Conservation (phyloP, 2,888 invertebrate species). For the Lissocephala sabroskyi region DNA sequence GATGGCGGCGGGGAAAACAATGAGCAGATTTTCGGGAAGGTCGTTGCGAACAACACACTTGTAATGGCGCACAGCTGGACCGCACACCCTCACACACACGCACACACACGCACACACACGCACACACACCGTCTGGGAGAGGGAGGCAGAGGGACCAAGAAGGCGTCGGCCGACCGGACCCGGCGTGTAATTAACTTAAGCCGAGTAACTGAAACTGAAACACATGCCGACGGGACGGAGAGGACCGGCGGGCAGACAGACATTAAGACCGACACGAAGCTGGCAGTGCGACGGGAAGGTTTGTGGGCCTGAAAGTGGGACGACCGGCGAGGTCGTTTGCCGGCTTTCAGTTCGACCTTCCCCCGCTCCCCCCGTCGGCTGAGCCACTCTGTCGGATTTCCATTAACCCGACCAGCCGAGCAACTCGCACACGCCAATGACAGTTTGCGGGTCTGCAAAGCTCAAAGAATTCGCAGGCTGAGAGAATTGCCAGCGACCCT, state of each 20-base stretch:
- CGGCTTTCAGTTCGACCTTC: no score
- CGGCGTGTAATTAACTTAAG: conserved; percentile 63
- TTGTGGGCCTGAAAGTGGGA: conserved; percentile 2
- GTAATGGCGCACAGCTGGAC: conserved; percentile 51
- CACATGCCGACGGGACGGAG: conserved; percentile 28
- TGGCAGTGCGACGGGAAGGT: conserved; percentile 7
- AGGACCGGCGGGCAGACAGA: no score
- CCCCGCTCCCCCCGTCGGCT: no score
- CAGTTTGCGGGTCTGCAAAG: no score
- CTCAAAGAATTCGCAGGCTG: no score
- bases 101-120: conserved; percentile 6
- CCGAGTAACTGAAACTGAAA: conserved; percentile 28
- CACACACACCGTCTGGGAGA: no score
- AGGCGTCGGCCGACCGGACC: conserved; percentile 60
- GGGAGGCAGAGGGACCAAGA: conserved; percentile 41
- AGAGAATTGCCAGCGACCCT: no score
- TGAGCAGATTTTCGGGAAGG: conserved; percentile 48
- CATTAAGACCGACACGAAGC: background rate
- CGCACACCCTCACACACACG: conserved; percentile 12
- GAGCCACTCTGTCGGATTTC: no score
- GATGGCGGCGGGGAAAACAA: conserved; percentile 24
- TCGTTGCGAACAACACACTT: conserved; percentile 61
- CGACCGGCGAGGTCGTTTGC: conserved; percentile 54
- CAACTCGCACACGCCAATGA: no score
- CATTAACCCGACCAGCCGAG: no score